Conservation (phyloP, 2,113 vertebrate species). For the Cynocephalus volans region DNA sequence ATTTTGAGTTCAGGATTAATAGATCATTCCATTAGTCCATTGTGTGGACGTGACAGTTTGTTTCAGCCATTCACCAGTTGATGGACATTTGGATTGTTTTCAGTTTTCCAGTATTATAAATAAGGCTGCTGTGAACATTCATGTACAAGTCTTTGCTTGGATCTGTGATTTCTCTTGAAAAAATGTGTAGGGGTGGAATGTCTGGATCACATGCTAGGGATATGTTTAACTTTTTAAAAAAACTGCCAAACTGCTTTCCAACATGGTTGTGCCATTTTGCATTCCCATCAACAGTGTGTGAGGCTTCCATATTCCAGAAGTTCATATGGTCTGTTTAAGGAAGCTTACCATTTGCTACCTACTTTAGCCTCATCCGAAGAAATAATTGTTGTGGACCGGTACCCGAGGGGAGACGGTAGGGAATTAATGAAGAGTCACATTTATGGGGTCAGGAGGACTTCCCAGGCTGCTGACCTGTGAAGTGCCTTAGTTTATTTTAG, state of each 20-base stretch:
- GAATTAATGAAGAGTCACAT: no score
- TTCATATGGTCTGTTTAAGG: no score
- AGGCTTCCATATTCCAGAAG: fast-evolving
- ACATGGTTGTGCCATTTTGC: fast-evolving
- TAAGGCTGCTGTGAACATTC: neutral
- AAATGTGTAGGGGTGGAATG: neutral
- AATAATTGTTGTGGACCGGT: no score
- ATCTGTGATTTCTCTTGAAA: neutral
- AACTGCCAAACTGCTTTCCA: neutral
- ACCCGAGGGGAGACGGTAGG: no score
- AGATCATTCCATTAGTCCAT: fast-evolving
- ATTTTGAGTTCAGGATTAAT: neutral
- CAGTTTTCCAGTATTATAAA: neutral
- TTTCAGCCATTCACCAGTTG: neutral
- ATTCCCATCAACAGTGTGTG: neutral
- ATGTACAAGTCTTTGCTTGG: neutral
- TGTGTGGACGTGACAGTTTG: no score
- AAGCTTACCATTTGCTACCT: neutral
- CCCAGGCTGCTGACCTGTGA: no score
- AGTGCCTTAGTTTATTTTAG: no score
- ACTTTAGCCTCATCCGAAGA: neutral
- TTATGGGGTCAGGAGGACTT: no score
- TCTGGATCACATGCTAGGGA: neutral
- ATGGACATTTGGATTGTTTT: neutral
- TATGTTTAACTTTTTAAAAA: neutral